These are phyloP conservation scores for Danio tinwini DNA, from an alignment of 2,797 vertebrate genomes.

Conservation along the genomic window DNA sequence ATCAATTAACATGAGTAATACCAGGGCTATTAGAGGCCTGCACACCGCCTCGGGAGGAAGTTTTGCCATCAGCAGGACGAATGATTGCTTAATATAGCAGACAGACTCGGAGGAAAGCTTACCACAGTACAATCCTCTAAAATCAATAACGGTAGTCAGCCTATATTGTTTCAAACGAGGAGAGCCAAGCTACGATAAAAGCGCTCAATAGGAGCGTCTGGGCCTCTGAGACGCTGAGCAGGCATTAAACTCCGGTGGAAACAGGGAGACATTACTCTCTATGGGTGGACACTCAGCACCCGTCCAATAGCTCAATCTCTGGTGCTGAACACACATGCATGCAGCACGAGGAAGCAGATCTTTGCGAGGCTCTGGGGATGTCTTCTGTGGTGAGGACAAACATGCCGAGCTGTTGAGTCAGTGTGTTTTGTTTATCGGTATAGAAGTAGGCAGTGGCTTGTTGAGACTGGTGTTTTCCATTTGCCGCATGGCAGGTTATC, in stretches of 20 bases:
- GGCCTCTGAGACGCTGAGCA: slow-evolving; percentile 75
- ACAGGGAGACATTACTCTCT: slow-evolving; percentile 54
- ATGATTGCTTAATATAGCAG: slow-evolving; percentile 91
- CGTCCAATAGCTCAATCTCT: slow-evolving; percentile 55
- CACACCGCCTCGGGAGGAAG: slow-evolving; percentile 81
- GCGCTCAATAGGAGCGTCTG: slow-evolving; percentile 74
- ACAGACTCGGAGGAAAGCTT: slow-evolving; percentile 83
- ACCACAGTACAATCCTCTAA: slow-evolving; percentile 79
- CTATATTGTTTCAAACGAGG: slow-evolving; percentile 81
- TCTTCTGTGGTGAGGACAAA: slow-evolving; percentile 47
- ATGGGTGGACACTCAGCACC: slow-evolving; percentile 59
- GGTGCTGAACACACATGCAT: slow-evolving; percentile 43
- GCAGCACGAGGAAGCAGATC: slow-evolving; percentile 44
- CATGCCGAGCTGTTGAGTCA: slow-evolving; percentile 51
- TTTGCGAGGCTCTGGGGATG: slow-evolving; percentile 56
- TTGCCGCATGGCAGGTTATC: background rate
- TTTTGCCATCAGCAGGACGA: slow-evolving; percentile 89
- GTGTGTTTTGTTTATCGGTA: slow-evolving; percentile 17
- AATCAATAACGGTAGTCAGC: slow-evolving; percentile 87
- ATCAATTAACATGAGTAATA: slow-evolving; percentile 91
- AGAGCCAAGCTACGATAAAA: slow-evolving; percentile 77
- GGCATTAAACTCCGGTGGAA: slow-evolving; percentile 74
- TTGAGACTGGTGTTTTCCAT: background rate
- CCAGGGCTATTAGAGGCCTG: slow-evolving; percentile 85
- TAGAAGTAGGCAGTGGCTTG: slow-evolving; percentile 5